phyloP scores from a whole-genome alignment of 30 jellyfish, hydroid and myxozoan species.

The Catostylus mosaicus region DNA sequence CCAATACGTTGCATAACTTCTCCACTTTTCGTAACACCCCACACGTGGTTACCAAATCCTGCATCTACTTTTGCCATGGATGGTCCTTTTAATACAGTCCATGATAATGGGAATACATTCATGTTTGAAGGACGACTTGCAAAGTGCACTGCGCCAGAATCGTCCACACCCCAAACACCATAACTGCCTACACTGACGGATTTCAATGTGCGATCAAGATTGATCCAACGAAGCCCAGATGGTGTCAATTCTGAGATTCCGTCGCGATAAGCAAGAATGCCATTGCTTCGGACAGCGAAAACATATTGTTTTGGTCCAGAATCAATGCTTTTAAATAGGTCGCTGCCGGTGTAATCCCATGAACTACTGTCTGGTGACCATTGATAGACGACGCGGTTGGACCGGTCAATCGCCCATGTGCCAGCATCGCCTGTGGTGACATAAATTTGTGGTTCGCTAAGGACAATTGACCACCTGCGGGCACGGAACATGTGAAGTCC shows the following conservation, averaged over 20 bases:
- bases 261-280: conserved; percentile 48
- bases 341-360: conserved; percentile 51
- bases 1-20: conserved; percentile 55
- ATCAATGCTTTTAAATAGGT: conserved; percentile 42
- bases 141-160: conserved; percentile 16
- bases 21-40: conserved; percentile 66
- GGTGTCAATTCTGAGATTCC: conserved; percentile 56
- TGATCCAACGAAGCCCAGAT: conserved; percentile 58
- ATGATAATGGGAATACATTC: conserved; percentile 18
- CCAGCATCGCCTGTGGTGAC: conserved; percentile 79
- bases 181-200: conserved; percentile 65
- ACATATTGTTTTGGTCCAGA: conserved; percentile 66
- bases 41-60: conserved; percentile 82
- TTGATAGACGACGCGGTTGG: conserved; percentile 28
- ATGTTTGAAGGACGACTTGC: conserved; percentile 39
- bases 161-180: conserved; percentile 74
- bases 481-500: conserved; percentile 9
- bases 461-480: conserved; percentile 16
- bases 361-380: conserved; percentile 16
- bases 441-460: not conserved
- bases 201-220: conserved; percentile 24
- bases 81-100: conserved; percentile 48
- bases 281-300: conserved; percentile 22
- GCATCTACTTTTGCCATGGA: conserved; percentile 43
- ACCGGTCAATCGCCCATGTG: conserved; percentile 62